Base-by-base conservation (phyloP, 2,113 vertebrate genomes). In the Ictalurus furcatus region DNA sequence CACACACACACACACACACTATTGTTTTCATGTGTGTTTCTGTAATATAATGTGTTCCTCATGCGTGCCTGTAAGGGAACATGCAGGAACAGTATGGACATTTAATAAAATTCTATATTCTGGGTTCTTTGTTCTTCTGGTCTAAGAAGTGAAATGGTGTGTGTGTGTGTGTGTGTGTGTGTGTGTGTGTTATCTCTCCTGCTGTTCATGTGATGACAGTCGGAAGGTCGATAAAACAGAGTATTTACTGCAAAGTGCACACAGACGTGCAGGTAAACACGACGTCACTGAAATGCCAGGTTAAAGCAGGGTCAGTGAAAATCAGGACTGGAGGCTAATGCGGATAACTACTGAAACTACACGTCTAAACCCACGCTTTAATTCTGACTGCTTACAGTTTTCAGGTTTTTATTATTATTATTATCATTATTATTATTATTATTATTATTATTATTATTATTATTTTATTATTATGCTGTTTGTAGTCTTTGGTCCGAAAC, bases 231-330 rank as follows among this genome's bases (percentile, higher is more conserved):
- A 54, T 80, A 80, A 80, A 80, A 56, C 28, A 80, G 48, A 30
- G 54, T 19, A 34, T 81, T 81, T 82, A 37, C 11, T 80, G 23
- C 19, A 40, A 3, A 25, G 48, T 86, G 89, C 87, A 90, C 85
- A 59, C 90, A 80, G 83, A 54, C 87, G 73, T 65, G 59, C 87
- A 91, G 34, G 65, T 80, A 56, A 80, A 80, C 48, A 80, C 28
- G 0, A 56, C 16, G 8, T 30, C 13, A 56, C 28, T 56, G 3
- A 56, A 58, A 21, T 6, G n/a, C 44, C 48, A 54, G 48, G 52
- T 56, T n/a, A 54, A 6, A 48, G 44, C 44, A 48, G 44, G 44
- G 48, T 25, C 21, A 40, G 21, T 6, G 12, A 28, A 54, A 79
- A 79, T 16, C 25, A 48, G 21, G 40, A 23, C 44, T 4, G 25